Conservation (phyloP, 2,888 invertebrate species). For the Melipona beecheii region DNA sequence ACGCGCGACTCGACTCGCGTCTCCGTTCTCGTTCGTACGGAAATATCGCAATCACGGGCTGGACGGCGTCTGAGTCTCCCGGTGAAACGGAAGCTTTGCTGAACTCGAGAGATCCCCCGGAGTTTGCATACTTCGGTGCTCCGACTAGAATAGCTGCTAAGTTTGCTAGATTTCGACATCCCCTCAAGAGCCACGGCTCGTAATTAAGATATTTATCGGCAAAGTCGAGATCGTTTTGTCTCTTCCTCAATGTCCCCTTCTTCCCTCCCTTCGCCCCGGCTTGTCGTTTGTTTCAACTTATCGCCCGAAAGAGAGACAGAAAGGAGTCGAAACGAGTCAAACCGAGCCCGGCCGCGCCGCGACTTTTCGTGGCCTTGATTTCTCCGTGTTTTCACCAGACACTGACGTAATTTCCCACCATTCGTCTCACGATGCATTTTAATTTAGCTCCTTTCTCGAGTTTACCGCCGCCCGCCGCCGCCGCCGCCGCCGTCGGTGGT, state of each 20-base stretch:
- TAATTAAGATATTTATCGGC: conserved; percentile 20
- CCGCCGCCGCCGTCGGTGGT: conserved; percentile 33
- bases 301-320: background rate
- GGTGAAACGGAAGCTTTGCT: background rate
- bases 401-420: conserved; percentile 52
- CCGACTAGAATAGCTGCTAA: background rate
- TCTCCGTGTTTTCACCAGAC: conserved; percentile 33
- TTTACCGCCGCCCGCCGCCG: conserved; percentile 33
- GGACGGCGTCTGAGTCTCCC: too few relatives aligned
- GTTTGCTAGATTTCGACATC: background rate
- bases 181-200: background rate
- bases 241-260: too few relatives aligned
- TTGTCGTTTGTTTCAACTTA: conserved; percentile 31
- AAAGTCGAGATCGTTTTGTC: conserved; percentile 10
- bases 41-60: background rate
- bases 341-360: background rate
- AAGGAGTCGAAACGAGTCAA: background rate
- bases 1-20: too few relatives aligned
- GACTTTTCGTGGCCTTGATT: conserved; percentile 43
- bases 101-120: background rate
- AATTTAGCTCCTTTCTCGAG: conserved; percentile 72
- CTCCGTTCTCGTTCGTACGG: background rate
- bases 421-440: conserved; percentile 73
- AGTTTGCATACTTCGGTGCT: background rate
- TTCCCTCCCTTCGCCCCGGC: too few relatives aligned